Base-by-base conservation (phyloP, 2,113 vertebrate genomes). In the Physeter macrocephalus region DNA sequence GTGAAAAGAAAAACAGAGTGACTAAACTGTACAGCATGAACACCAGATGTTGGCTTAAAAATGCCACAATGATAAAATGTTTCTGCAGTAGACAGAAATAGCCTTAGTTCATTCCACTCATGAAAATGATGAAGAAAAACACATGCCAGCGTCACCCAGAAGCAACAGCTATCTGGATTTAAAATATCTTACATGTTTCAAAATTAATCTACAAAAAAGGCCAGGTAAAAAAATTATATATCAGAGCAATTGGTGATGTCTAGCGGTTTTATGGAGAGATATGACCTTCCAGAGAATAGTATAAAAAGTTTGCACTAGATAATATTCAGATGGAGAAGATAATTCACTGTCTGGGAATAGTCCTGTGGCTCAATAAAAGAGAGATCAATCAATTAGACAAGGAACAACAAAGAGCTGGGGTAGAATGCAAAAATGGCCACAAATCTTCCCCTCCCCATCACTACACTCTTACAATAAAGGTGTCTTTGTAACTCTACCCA, bases 21-120 rank as follows among this genome's bases (percentile, higher is more conserved):
- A 97, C 92, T 97, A 81, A 96, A 92, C 90, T 84, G 64, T 95
- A 78, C 41, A 93, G 95, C 95, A 91, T 75, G 80, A 72, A 92
- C 14, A 95, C 94, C 97, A 98, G 94, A 97, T 96, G 95, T 96
- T 97, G 97, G 52, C 88, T 96, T 96, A 8, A 92, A 97, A 97
- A 97, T 97, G 94, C 57, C 93, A 96, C 84, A 93, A 81, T 84
- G 87, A 96, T 95, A 90, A 96, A 96, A 96, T 59, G 36, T 43
- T 92, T 94, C 78, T 92, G 41, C 69, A 81, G 69, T 36, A 77
- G 62, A 84, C 84, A 87, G 66, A 97, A 97, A 96, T 83, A 78
- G 88, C 67, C 87, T 95, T 92, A 89, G 57, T 81, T 95, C 49
- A 71, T 95, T 80, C 34, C 59, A 95, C 67, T n/a, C 81, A 88